Evolutionary conservation across 2,113 vertebrate species (phyloP), one percentile per base, ranked within the genome.

Genomic region (Limanda limanda): DNA sequence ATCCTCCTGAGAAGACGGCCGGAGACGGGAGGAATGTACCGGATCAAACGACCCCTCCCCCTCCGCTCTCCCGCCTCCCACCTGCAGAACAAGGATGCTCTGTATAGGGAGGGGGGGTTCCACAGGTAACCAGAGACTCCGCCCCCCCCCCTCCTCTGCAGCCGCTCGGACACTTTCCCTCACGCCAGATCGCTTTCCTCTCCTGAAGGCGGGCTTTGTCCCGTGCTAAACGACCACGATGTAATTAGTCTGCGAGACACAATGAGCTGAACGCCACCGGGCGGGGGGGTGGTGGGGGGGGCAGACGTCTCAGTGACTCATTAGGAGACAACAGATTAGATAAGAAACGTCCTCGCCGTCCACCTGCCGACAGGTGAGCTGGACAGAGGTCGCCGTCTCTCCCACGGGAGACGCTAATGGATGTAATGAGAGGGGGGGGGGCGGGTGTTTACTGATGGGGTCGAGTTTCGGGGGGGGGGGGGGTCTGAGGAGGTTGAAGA

Each of bases 251-350:
- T 47, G 3, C 0, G 57, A 10, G 66, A 72, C 87, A 95, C 92
- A 94, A 94, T 90, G 85, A 65, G 71, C 75, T 72, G 31, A 37
- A 55, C 65, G n/a, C 68, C 48, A 73, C 80, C 79, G 17, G 14
- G 17, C 47, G 1, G 47, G 2, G 47, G 47, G 47, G 47, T 5
- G 14, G 17, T 17, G 1, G 47, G 2, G 47, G 47, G 47, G 47
- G 75, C 76, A 51, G 82, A 71, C 74, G 56, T 90, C 92, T 94
- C 91, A 69, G 24, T 86, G 90, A 83, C 93, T 94, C 93, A 94
- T 94, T 95, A 94, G 89, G 81, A 94, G 92, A 94, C 90, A 64
- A 55, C 75, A 88, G 91, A 91, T 94, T 86, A 94, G 91, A 94
- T 94, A 92, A 79, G 6, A 24, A 2, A 0, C 78, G 86, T 84